Evolutionary conservation across 2,797 vertebrate species (phyloP), one percentile per base, ranked within the genome.

Genomic region (Silurus aristotelis): DNA sequence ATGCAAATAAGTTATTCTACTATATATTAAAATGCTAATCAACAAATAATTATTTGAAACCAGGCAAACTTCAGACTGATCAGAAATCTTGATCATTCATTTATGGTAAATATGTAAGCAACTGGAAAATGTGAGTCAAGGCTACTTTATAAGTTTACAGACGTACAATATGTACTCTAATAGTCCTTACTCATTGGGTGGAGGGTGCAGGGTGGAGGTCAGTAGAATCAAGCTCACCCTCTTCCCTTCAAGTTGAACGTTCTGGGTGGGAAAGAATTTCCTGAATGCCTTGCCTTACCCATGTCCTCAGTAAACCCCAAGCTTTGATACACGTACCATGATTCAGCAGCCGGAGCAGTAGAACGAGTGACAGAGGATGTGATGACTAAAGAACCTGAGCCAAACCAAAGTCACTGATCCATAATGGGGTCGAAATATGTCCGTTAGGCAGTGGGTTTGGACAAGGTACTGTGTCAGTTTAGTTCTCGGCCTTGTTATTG

Each of bases 221-320:
- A 80, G 25, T 75, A 22, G 60, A 17, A 72, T 84, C 38, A 20
- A 10, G 81, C 56, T 83, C 48, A 83, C 66, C 70, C 77, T 83
- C 68, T 76, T 85, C 43, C 83, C 70, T n/a, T 64, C 6, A 38
- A 12, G 83, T 67, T 31, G 25, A 70, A 76, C 58, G 67, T 77
- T 78, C 63, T 89, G 86, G 86, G 71, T 86, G 81, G 82, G 80
- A 61, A 75, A 61, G 52, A 55, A 38, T 71, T 87, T 85, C 88
- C 87, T 82, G 84, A 15, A 48, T 56, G 56, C 3, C 58, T 78
- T 38, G 72, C 64, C 82, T 76, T 13, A 22, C 43, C 71, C 70
- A 10, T 88, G 83, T 82, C 85, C 86, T 73, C 75, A 70, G 61
- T 63, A 64, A 85, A 75, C 87, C 70, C 70, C 25, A 7, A 19